Evolutionary conservation across 2,113 vertebrate species (phyloP).

Genomic region (Ariopsis seemanni): DNA sequence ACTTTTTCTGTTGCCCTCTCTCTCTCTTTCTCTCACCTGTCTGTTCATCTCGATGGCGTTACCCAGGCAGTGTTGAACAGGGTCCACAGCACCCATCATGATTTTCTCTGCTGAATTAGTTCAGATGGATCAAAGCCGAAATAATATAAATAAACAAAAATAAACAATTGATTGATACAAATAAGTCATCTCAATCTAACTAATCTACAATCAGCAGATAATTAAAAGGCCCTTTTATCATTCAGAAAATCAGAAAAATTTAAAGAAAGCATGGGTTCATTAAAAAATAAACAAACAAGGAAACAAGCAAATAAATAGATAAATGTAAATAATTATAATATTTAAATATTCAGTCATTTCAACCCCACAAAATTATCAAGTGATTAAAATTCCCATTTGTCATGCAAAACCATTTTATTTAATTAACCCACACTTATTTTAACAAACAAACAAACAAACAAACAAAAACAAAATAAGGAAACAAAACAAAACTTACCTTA

Average conservation of each 20-base stretch:
- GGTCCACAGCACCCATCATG: background rate
- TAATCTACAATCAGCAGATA: background rate
- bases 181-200: background rate
- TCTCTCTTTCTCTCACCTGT: slow-evolving; percentile 35
- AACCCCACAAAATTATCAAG: background rate
- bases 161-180: background rate
- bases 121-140: background rate
- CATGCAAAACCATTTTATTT: background rate
- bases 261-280: no score
- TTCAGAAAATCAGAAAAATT: background rate
- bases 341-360: background rate
- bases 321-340: no score
- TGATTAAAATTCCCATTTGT: background rate
- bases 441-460: background rate
- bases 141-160: background rate
- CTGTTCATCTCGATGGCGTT: slow-evolving; percentile 37
- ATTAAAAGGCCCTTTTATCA: background rate
- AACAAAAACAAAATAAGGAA: background rate
- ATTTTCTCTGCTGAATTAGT: background rate
- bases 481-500: background rate
- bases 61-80: slow-evolving; percentile 3
- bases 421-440: background rate
- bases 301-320: no score
- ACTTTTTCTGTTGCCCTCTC: background rate
- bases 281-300: no score